Evolutionary conservation across 2,113 vertebrate species (phyloP).

Genomic region (Phalacrocorax carbo): DNA sequence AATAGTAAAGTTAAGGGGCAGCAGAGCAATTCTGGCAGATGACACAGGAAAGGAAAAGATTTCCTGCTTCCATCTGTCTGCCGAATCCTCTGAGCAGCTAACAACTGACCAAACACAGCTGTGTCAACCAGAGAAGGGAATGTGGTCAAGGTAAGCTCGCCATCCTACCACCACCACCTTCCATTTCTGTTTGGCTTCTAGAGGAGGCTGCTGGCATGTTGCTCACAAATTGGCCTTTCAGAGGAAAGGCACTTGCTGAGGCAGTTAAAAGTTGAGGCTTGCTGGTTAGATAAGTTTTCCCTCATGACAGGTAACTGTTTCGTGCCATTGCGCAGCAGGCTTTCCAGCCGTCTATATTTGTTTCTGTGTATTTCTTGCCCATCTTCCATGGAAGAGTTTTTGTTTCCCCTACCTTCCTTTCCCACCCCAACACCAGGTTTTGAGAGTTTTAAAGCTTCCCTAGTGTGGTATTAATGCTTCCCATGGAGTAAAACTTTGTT

Average conservation of each 20-base stretch:
- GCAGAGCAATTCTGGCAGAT: not conserved
- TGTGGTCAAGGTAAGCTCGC: accelerated
- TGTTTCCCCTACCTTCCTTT: not conserved
- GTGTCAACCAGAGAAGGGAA: not conserved
- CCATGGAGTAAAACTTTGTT: not conserved
- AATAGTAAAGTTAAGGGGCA: not conserved
- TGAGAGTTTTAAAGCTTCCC: not conserved
- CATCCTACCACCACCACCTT: not conserved
- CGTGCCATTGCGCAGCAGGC: not conserved
- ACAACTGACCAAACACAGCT: not conserved
- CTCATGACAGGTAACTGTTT: not conserved
- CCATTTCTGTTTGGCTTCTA: not conserved
- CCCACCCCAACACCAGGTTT: not conserved
- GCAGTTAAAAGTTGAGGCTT: not conserved
- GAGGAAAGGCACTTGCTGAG: not conserved
- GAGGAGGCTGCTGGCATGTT: not conserved
- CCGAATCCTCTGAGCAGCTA: not conserved
- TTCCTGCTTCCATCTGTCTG: not conserved
- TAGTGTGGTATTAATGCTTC: not conserved
- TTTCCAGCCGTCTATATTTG: not conserved
- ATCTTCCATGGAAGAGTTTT: not conserved
- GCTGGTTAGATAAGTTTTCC: not conserved
- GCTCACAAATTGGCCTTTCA: not conserved
- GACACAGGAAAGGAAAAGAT: not conserved
- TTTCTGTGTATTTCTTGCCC: not conserved